Percentiles rank a stretch among this genome's conserved stretches.
phyloP scores from a whole-genome alignment of 2,113 vertebrate genomes.

The Paradisaea rubra region DNA sequence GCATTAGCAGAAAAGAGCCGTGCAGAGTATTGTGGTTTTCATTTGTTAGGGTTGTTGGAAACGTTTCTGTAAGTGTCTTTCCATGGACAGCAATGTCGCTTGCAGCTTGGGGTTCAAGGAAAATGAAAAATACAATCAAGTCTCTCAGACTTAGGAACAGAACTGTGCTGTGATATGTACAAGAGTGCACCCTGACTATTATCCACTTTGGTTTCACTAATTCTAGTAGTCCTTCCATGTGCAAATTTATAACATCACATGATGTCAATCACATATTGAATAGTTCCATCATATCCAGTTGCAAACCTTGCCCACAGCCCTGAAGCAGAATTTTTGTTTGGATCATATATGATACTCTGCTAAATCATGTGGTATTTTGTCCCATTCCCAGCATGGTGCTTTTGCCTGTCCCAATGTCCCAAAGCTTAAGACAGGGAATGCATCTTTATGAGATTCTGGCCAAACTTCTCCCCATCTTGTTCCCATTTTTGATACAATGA shows the following conservation, averaged over 20 bases:
- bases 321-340: background rate
- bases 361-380: background rate
- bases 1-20: constrained; percentile 29
- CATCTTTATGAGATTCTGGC: background rate
- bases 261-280: background rate
- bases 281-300: background rate
- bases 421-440: background rate
- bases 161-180: background rate
- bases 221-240: background rate
- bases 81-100: background rate
- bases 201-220: background rate
- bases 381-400: background rate
- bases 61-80: background rate
- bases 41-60: constrained; percentile 26
- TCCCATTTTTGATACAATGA: background rate
- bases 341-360: background rate
- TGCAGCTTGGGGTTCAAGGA: background rate
- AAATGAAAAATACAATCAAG: background rate
- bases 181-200: background rate
- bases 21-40: constrained; percentile 26
- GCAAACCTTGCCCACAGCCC: background rate
- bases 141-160: background rate
- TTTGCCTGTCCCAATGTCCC: background rate
- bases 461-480: background rate
- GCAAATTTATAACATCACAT: background rate